Percentiles rank a stretch among this genome's conserved stretches.
These are phyloP conservation scores for Perithous albicinctus DNA, from an alignment of 2,888 invertebrate genomes.

Conservation along the genomic window DNA sequence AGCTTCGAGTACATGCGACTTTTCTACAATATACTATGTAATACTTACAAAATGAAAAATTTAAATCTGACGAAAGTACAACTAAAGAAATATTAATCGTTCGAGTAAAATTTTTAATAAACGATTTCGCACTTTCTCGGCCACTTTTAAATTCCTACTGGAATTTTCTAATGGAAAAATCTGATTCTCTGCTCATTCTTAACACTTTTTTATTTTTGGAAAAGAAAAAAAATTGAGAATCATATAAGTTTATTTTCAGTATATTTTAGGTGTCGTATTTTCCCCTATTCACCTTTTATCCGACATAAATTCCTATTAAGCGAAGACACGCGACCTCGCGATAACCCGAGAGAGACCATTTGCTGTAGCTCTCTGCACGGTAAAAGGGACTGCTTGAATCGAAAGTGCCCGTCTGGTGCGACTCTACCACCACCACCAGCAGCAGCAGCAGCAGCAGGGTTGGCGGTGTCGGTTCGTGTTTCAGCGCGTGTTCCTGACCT, in stretches of 20 bases:
- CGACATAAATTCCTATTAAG: slow-evolving; percentile 51
- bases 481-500: slow-evolving; percentile 49
- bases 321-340: slow-evolving; percentile 54
- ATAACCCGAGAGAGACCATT: slow-evolving; percentile 47
- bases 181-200: too few species aligned
- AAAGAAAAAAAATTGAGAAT: neutral
- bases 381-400: slow-evolving; percentile 26
- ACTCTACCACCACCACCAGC: neutral
- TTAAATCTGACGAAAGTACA: neutral
- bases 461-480: slow-evolving; percentile 45
- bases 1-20: neutral
- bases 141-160: too few species aligned
- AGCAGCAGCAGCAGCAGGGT: slow-evolving; percentile 5
- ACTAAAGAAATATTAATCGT: too few species aligned
- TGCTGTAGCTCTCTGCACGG: neutral
- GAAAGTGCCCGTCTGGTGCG: slow-evolving; percentile 18
- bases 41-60: neutral
- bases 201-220: neutral
- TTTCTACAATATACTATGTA: neutral
- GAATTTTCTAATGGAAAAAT: too few species aligned
- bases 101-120: too few species aligned
- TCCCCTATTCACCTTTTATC: slow-evolving; percentile 3
- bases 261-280: neutral
- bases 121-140: too few species aligned
- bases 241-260: neutral